Conservation (phyloP, 2,888 invertebrate genomes). For the Macaria liturata region DNA sequence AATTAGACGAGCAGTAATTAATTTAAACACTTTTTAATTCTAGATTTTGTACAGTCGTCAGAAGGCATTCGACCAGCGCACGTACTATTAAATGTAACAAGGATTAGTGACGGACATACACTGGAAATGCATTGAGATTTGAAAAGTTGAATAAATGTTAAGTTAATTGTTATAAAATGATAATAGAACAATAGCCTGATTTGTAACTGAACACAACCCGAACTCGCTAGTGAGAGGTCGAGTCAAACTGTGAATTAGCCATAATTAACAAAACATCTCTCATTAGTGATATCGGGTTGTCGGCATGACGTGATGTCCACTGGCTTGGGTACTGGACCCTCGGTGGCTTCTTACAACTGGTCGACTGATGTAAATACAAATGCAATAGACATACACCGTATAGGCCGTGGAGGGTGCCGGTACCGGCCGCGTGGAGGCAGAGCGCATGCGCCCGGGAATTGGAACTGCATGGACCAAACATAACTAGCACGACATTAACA, state of each 20-base stretch:
- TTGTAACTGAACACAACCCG: conserved; percentile 48
- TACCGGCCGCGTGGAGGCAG: conserved; percentile 20
- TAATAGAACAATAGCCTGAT: conserved; percentile 39
- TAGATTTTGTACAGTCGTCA: conserved; percentile 47
- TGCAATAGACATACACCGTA: too few species aligned
- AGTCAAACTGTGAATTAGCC: conserved; percentile 27
- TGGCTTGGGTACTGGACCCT: too few species aligned
- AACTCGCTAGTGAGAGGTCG: conserved; percentile 53
- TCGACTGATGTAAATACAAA: too few species aligned
- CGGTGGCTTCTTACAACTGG: too few species aligned
- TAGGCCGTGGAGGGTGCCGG: too few species aligned
- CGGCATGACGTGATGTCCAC: conserved; percentile 34
- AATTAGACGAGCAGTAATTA: conserved; percentile 60
- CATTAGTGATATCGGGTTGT: conserved; percentile 62
- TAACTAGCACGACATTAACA: conserved; percentile 71
- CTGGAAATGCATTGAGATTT: conserved; percentile 63
- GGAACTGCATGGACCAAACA: conserved; percentile 79
- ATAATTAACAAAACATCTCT: conserved; percentile 40
- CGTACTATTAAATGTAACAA: conserved; percentile 42
- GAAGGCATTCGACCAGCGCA: conserved; percentile 50
- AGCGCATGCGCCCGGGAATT: conserved; percentile 50
- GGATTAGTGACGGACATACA: conserved; percentile 43
- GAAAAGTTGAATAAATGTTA: conserved; percentile 48
- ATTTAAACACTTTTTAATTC: conserved; percentile 57
- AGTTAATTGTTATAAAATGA: conserved; percentile 29